Percentiles rank a stretch among this genome's conserved stretches.
phyloP scores from a whole-genome alignment of 2,113 vertebrate species.

The Tragelaphus scriptus region DNA sequence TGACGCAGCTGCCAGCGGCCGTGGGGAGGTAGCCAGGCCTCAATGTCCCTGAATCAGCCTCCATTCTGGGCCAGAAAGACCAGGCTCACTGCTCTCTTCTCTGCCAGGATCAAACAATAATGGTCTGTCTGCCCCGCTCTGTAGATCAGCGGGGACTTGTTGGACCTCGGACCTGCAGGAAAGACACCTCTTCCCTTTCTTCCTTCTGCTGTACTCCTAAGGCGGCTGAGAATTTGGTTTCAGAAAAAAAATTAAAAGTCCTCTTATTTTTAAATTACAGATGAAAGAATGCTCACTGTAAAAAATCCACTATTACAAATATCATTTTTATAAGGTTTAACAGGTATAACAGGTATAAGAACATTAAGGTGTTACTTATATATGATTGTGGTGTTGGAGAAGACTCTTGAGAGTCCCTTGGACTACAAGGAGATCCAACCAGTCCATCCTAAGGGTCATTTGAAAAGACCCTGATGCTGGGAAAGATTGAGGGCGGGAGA shows the following conservation, averaged over 20 bases:
- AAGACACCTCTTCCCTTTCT: background rate
- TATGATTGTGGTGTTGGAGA: background rate
- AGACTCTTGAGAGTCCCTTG: background rate
- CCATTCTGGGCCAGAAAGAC: slow-evolving; percentile 56
- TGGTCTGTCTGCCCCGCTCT: background rate
- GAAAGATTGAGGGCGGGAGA: background rate
- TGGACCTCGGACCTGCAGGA: background rate
- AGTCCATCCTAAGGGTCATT: background rate
- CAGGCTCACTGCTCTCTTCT: slow-evolving; percentile 22
- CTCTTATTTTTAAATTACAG: background rate
- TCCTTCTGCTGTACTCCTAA: background rate
- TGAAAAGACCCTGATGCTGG: background rate
- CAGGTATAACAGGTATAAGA: background rate
- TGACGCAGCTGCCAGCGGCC: background rate
- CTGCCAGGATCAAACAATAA: background rate
- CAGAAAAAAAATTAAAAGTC: background rate
- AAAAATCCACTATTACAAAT: background rate
- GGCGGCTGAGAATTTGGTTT: background rate
- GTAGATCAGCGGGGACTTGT: background rate
- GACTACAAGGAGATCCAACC: background rate
- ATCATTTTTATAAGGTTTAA: background rate
- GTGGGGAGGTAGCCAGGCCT: background rate
- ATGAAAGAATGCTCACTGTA: background rate
- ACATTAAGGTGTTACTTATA: background rate
- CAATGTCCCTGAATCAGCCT: slow-evolving; percentile 43